Evolutionary conservation across 2,113 vertebrate genomes (phyloP), one percentile per base, ranked within the genome.

Genomic region (Nycticebus coucang): DNA sequence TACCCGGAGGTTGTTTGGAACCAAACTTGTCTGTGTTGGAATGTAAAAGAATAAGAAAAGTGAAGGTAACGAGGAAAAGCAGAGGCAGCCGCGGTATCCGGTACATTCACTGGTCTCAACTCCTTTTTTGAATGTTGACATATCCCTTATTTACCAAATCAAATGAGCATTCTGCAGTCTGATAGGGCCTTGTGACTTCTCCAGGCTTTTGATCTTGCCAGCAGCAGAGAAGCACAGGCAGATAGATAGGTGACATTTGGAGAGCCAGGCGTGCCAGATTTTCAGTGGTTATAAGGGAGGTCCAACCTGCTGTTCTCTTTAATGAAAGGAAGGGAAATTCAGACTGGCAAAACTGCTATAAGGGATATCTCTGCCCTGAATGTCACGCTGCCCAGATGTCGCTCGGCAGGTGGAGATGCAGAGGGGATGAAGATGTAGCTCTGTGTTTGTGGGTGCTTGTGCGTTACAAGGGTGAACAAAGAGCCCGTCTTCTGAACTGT

Each of bases 271-370:
- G 68, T 93, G 85, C 82, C 87, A 97, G 81, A 85, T 97, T 95
- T 90, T 97, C 6, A 1, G 94, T 98, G 96, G 96, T 98, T 96
- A 93, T 50, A 71, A 71, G 1, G 12, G 93, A 97, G 92, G 95
- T 97, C 96, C 82, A 97, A 60, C 78, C 35, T 87, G 30, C 95
- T 98, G 81, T 95, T 97, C 94, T 97, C 62, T 92, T 13, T 97
- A 96, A 45, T 93, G 94, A 93, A 97, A 97, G 95, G 11, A 96
- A 21, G 50, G 91, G 83, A 69, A 28, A 33, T 62, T 95, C 71
- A 95, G 62, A 79, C 78, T 66, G 78, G 37, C 55, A 90, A 2
- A 60, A 87, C n/a, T 86, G 57, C 74, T 96, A 0, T 85, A 91
- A 82, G 26, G 19, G 60, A 37, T 96, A 89, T 94, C 93, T 77